Evolutionary conservation across 2,888 invertebrate species (phyloP).

Genomic region (Cantharis lateralis): DNA sequence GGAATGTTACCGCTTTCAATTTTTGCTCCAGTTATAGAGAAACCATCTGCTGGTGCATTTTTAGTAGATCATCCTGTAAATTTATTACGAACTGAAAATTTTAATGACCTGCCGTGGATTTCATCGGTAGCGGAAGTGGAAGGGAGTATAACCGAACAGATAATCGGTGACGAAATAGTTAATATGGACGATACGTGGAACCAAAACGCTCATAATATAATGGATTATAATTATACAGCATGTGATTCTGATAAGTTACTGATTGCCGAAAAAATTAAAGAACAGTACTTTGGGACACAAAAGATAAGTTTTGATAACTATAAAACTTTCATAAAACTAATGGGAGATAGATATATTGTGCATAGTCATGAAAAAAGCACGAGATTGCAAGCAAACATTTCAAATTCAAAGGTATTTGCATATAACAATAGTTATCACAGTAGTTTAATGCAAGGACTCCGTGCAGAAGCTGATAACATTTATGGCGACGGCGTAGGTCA

Average conservation of each 20-base stretch:
- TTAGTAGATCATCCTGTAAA: slow-evolving; percentile 65
- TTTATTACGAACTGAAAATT: slow-evolving; percentile 62
- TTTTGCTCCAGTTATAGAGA: slow-evolving; percentile 69
- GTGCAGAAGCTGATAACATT: background rate
- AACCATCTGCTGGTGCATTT: slow-evolving; percentile 57
- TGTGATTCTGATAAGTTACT: slow-evolving; percentile 29
- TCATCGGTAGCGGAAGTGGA: slow-evolving; percentile 69
- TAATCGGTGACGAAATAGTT: slow-evolving; percentile 28
- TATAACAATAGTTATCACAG: background rate
- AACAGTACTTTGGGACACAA: slow-evolving; percentile 39
- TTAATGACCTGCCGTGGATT: slow-evolving; percentile 68
- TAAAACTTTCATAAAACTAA: background rate
- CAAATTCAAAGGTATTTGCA: background rate
- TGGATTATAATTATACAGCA: slow-evolving; percentile 44
- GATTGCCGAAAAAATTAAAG: slow-evolving; percentile 39
- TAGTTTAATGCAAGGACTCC: background rate
- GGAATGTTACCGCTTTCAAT: slow-evolving; percentile 39
- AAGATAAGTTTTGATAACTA: background rate
- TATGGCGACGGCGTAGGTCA: background rate
- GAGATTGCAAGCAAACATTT: background rate
- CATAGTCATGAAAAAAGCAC: background rate
- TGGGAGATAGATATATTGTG: slow-evolving; percentile 1
- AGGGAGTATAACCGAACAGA: slow-evolving; percentile 56
- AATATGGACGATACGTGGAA: slow-evolving; percentile 50
- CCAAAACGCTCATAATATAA: slow-evolving; percentile 37